Base-by-base conservation (phyloP, 2,797 vertebrate genomes). In the Potorous gilbertii region DNA sequence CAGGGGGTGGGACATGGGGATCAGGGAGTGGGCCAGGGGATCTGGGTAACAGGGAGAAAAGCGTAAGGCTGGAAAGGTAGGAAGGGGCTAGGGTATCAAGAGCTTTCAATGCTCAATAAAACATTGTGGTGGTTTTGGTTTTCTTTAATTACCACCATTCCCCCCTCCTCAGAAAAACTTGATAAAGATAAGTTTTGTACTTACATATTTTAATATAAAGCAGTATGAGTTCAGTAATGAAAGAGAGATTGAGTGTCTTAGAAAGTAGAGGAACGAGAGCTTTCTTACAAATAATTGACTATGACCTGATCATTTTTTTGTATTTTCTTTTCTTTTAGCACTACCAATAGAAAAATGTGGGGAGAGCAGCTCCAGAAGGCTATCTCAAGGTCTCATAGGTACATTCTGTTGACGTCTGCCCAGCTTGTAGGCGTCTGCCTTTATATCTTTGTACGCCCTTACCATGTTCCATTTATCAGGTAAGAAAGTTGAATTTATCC, bases 381-480 rank as follows among this genome's bases (percentile, higher is more conserved):
- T 89, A 98, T 99, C 97, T 99, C 99, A 1, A 98, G 99, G 91
- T 98, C 98, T 29, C 98, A 99, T 87, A 96, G 99, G 81, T 99
- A 99, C 96, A 99, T 99, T 91, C 98, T 99, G 95, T 74, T 99
- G 98, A 98, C 99, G 0, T 99, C 98, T 0, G 99, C 98, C 0
- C 99, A 99, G 95, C 99, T 99, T 93, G 99, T 99, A 96, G 99
- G 99, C 59, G 97, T 99, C 98, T 99, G 99, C 97, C 99, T 99
- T 55, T 99, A 98, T 93, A 98, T 99, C 98, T 99, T 99, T 95
- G 98, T 99, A 8, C 98, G 99, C 90, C 99, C 99, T 0, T 98
- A 98, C 97, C 99, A 99, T 0, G 98, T 99, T 81, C 99, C 99
- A 0, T 99, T 99, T 96, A 99, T 99, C 98, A 99, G 99, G 99